phyloP scores from a whole-genome alignment of 2,797 vertebrate genomes.

The Propithecus perrieri region DNA sequence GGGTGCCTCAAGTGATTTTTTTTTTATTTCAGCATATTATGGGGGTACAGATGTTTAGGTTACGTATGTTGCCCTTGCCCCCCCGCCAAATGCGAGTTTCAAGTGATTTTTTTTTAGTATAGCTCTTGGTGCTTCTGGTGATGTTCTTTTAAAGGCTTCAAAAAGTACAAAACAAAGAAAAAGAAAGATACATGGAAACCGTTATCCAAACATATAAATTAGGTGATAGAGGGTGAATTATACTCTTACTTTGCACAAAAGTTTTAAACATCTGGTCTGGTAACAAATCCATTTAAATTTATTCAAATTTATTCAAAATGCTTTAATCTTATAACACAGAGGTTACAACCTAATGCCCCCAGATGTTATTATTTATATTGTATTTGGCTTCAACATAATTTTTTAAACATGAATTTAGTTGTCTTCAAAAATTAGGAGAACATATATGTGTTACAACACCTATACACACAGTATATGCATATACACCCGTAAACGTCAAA shows the following conservation, averaged over 20 bases:
- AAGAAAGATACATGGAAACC: neutral
- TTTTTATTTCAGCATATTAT: too few species aligned
- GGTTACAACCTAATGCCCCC: neutral
- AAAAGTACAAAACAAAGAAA: neutral
- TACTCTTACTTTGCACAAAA: neutral
- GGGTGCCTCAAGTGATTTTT: neutral
- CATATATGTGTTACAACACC: neutral
- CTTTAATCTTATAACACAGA: neutral
- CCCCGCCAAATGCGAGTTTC: neutral
- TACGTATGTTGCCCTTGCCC: too few species aligned
- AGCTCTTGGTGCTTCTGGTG: neutral
- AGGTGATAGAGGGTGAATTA: neutral
- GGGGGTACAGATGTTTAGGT: too few species aligned
- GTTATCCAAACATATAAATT: neutral
- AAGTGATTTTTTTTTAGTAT: neutral
- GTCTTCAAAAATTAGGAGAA: neutral
- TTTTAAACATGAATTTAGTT: conserved; percentile 9
- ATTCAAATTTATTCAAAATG: neutral
- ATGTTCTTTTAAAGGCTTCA: neutral
- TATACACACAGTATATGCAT: neutral
- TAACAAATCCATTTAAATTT: conserved; percentile 11
- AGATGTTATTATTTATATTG: neutral
- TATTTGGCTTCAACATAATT: neutral
- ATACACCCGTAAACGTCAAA: neutral
- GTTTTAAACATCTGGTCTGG: neutral